phyloP scores from a whole-genome alignment of 2,888 invertebrate genomes.

The Hylaea fasciaria region DNA sequence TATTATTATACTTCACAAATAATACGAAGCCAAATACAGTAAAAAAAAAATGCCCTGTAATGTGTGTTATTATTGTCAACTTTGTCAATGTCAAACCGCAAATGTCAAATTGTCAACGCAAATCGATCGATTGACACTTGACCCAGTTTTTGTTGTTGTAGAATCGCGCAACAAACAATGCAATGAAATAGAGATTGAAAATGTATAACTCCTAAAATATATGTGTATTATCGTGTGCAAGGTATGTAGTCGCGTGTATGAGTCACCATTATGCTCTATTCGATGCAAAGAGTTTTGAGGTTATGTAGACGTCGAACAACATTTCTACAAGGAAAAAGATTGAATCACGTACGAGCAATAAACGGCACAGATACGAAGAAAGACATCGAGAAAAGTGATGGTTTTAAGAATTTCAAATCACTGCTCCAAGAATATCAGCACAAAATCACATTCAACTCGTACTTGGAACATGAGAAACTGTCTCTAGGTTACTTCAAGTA shows the following conservation, averaged over 20 bases:
- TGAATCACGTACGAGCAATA: slow-evolving; percentile 50
- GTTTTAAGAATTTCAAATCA: slow-evolving; percentile 55
- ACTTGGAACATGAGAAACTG: slow-evolving; percentile 72
- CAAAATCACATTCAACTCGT: slow-evolving; percentile 75
- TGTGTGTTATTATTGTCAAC: slow-evolving; percentile 3
- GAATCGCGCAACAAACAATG: slow-evolving; percentile 11
- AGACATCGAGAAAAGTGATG: slow-evolving; percentile 40
- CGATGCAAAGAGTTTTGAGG: slow-evolving; percentile 69
- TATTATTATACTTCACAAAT: too few species aligned
- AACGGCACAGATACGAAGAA: slow-evolving; percentile 42
- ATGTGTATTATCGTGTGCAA: slow-evolving; percentile 5
- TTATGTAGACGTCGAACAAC: slow-evolving; percentile 64
- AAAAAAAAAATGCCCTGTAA: neutral
- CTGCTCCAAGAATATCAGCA: slow-evolving; percentile 65
- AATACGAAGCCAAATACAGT: too few species aligned
- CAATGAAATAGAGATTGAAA: neutral
- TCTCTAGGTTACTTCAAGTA: slow-evolving; percentile 68
- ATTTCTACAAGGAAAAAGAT: slow-evolving; percentile 55
- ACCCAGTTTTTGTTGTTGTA: slow-evolving; percentile 19
- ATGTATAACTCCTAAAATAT: slow-evolving; percentile 7
- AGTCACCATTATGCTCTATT: slow-evolving; percentile 58
- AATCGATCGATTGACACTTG: too few species aligned
- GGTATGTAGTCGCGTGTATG: slow-evolving; percentile 23
- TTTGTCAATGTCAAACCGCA: too few species aligned
- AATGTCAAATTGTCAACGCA: slow-evolving; percentile 1